Evolutionary conservation across 2,113 vertebrate genomes (phyloP).

Genomic region (Pogonocichla stellata): DNA sequence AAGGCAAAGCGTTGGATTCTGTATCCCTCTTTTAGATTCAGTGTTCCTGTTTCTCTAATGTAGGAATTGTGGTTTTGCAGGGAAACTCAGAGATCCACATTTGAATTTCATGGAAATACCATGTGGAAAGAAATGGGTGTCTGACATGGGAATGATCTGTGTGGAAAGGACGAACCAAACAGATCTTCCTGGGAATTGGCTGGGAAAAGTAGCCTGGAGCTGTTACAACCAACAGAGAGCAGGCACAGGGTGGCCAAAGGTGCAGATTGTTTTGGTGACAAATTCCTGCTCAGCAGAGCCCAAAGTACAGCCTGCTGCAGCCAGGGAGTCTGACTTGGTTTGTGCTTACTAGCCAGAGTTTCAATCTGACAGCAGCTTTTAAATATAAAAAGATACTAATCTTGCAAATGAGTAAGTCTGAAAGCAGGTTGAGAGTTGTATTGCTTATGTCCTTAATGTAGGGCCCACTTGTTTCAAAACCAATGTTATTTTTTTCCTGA

Average conservation of each 20-base stretch:
- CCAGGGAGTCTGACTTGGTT: background rate
- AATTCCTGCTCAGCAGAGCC: background rate
- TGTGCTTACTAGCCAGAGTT: background rate
- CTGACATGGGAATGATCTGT: background rate
- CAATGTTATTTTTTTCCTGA: background rate
- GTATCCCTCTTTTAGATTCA: background rate
- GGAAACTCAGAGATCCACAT: background rate
- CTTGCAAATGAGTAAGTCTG: background rate
- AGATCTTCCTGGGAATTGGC: background rate
- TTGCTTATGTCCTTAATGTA: background rate
- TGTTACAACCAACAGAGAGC: background rate
- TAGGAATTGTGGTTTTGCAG: background rate
- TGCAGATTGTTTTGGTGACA: background rate
- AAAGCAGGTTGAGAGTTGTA: background rate
- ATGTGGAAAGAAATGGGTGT: background rate
- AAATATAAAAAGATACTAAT: background rate
- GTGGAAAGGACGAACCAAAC: background rate
- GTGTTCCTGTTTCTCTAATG: background rate
- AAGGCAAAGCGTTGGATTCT: background rate
- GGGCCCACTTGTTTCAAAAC: background rate
- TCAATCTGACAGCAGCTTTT: background rate
- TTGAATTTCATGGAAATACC: background rate
- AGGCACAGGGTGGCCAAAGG: background rate
- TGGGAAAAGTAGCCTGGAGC: background rate
- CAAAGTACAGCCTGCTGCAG: background rate